Evolutionary conservation across 2,113 vertebrate species (phyloP), one percentile per base, ranked within the genome.

Genomic region (Scatophagus argus): DNA sequence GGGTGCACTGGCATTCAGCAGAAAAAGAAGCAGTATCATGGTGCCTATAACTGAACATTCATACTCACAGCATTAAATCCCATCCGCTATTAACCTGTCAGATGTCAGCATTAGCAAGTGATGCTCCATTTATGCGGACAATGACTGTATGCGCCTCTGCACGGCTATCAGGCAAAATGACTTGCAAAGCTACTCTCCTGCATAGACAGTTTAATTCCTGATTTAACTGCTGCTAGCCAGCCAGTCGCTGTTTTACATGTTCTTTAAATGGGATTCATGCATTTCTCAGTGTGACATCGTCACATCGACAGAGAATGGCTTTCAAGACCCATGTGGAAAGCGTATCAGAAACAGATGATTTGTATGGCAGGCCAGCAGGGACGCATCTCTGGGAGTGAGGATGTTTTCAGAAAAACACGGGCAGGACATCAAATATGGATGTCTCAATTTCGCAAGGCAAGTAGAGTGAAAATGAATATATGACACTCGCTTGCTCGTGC

Each of bases 351-450:
- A 72, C 38, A 27, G 66, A 74, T 74, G 17, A 85, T 89, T 79
- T 78, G 80, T 71, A 80, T 70, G 44, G 55, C 31, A 23, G 72
- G 72, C 25, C 27, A 38, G 67, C 31, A 44, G 58, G 54, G 58
- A 55, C 1, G 14, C 2, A 21, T 68, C 43, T 46, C 49, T 47
- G 17, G 34, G 32, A 66, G 31, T 56, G 47, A 69, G 34, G 14
- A 72, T 31, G 43, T 23, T 56, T 65, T 66, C 36, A 51, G 63
- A 59, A 68, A 85, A 83, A 79, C 70, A 66, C 8, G 38, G 44
- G 21, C 9, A 56, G 38, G 36, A 74, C 68, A 93, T 93, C 74
- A 91, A 92, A 93, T 92, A 92, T 90, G 78, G 68, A 93, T 92
- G 84, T 79, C 65, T 82, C 75, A 78, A 91, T 93, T 89, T 90